Conservation (phyloP, 1,140 invertebrate species). For the Prorops nasuta region DNA sequence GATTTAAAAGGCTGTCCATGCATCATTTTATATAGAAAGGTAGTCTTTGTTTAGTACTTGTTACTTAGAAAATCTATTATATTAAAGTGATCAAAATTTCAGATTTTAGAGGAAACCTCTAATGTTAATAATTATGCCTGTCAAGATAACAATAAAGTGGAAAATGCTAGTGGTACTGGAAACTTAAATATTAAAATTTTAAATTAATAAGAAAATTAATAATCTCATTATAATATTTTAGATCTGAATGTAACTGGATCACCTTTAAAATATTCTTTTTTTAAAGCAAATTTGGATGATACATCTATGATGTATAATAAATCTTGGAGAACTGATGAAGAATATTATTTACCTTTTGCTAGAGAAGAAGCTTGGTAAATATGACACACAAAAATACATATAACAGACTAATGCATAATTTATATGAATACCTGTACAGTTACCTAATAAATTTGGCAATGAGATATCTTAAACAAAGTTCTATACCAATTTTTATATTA, state of each 20-base stretch:
- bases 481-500: not conserved
- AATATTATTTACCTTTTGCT: slow-evolving; percentile 27
- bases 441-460: not conserved
- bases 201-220: no score
- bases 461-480: not conserved
- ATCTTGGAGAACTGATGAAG: slow-evolving; percentile 36
- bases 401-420: not conserved
- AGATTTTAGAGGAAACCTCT: no score
- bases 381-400: not conserved
- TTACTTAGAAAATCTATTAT: no score
- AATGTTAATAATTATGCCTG: no score
- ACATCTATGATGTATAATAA: slow-evolving; percentile 18
- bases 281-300: slow-evolving; percentile 26
- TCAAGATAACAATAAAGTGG: no score
- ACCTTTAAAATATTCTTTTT: slow-evolving; percentile 35
- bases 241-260: slow-evolving; percentile 35
- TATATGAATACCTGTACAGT: slow-evolving; percentile 3
- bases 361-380: slow-evolving; percentile 30
- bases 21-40: no score
- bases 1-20: no score
- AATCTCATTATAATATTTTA: no score
- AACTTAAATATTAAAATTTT: no score
- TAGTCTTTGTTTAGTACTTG: no score
- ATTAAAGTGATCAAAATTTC: no score
- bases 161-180: no score